phyloP scores from a whole-genome alignment of 2,797 vertebrate genomes.

The Podarcis siculus region DNA sequence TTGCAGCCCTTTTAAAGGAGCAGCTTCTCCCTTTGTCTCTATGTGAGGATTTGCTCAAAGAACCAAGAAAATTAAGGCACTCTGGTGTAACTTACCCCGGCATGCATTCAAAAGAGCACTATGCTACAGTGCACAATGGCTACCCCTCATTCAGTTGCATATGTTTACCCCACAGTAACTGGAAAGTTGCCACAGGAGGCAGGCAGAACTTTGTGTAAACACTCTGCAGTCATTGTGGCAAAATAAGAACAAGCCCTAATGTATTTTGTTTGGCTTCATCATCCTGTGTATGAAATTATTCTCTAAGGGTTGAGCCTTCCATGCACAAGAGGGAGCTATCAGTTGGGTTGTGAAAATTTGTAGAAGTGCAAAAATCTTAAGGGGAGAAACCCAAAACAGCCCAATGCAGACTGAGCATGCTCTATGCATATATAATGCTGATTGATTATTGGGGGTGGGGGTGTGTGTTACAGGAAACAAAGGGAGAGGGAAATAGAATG shows the following conservation, averaged over 20 bases:
- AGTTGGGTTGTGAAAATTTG: not conserved
- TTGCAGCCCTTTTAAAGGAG: not conserved
- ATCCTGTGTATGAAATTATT: not conserved
- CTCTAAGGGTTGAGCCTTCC: not conserved
- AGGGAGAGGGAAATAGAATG: not conserved
- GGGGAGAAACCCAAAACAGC: not conserved
- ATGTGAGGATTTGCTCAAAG: conserved; percentile 16
- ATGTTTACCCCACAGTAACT: not conserved
- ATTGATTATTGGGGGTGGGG: not conserved
- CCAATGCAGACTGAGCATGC: not conserved
- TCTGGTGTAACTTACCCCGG: not conserved
- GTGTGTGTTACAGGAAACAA: not conserved
- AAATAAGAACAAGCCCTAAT: not conserved
- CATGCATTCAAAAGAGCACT: not conserved
- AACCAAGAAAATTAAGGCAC: conserved; percentile 14
- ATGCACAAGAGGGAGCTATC: too few relatives aligned
- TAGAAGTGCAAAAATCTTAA: not conserved
- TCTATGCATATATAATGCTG: not conserved
- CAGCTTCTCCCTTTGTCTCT: conserved; percentile 11
- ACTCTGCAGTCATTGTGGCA: not conserved
- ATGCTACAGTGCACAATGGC: not conserved
- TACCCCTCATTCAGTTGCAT: not conserved
- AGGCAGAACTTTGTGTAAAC: not conserved
- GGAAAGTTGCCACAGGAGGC: conserved; percentile 1
- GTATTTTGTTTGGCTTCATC: not conserved